phyloP scores from a whole-genome alignment of 2,113 vertebrate genomes.

The Ascaphus truei region DNA sequence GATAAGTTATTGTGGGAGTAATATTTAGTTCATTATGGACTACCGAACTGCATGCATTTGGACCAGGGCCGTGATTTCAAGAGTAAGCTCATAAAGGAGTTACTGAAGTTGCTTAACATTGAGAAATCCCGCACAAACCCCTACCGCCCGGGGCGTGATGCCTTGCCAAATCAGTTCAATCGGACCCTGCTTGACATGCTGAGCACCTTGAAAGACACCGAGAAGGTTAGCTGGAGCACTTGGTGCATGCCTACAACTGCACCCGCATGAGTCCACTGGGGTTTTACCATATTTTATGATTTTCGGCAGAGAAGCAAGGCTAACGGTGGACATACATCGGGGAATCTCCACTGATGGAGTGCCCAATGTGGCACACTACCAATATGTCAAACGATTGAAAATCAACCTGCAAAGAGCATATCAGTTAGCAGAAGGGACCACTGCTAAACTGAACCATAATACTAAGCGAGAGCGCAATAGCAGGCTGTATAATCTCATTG shows the following conservation, averaged over 20 bases:
- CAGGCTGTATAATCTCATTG: too few relatives aligned
- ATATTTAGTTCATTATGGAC: slow-evolving; percentile 11
- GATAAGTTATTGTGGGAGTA: not conserved
- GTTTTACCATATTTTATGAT: not conserved
- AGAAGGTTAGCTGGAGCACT: not conserved
- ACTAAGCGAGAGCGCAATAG: too few relatives aligned
- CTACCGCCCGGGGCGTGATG: not conserved
- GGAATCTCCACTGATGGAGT: not conserved
- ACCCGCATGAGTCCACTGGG: not conserved
- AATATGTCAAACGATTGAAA: too few relatives aligned
- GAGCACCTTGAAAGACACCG: not conserved
- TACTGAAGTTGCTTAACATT: not conserved
- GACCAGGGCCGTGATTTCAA: not conserved
- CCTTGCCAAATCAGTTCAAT: not conserved
- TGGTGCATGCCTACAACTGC: not conserved
- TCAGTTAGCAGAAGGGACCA: too few relatives aligned
- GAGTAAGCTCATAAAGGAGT: not conserved
- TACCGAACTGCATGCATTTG: not conserved
- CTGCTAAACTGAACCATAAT: too few relatives aligned
- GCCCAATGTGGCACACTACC: not conserved
- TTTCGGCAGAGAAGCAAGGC: not conserved
- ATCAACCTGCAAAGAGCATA: too few relatives aligned
- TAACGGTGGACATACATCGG: not conserved
- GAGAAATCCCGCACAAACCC: not conserved
- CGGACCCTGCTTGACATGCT: not conserved